Conservation (phyloP, 2,113 vertebrate genomes). For the Riparia riparia region DNA sequence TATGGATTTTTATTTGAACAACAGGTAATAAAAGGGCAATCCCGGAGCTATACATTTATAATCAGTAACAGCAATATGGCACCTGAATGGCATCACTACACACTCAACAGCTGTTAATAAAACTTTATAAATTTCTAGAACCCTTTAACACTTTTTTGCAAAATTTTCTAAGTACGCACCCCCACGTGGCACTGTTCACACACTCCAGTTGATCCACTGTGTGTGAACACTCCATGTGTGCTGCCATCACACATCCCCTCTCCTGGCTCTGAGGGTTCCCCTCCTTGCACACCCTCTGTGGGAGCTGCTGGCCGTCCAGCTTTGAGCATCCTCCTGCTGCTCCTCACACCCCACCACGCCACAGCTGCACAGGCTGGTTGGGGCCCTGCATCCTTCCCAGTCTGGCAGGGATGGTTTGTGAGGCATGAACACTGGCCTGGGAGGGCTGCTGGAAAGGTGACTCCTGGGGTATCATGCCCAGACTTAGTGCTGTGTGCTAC, state of each 20-base stretch:
- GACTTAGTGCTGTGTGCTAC: background rate
- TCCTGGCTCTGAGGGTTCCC: background rate
- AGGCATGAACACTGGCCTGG: background rate
- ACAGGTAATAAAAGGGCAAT: background rate
- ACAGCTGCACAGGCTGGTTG: no score
- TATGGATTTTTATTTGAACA: background rate
- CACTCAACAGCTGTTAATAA: background rate
- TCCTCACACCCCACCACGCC: background rate
- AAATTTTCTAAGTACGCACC: background rate
- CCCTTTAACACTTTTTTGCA: background rate
- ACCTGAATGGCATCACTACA: background rate
- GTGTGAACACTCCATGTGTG: no score
- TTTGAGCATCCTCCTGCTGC: background rate
- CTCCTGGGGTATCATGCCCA: background rate
- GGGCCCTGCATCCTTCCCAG: background rate
- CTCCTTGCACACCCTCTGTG: background rate
- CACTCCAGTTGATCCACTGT: no score
- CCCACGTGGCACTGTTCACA: fast-evolving
- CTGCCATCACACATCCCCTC: background rate
- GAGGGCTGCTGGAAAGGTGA: background rate
- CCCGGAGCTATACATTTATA: background rate
- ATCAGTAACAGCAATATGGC: background rate
- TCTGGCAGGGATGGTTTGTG: background rate
- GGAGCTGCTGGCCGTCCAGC: background rate
- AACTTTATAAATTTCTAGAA: background rate